Base-by-base conservation (phyloP, 1,140 invertebrate species). In the Heterodera schachtii region DNA sequence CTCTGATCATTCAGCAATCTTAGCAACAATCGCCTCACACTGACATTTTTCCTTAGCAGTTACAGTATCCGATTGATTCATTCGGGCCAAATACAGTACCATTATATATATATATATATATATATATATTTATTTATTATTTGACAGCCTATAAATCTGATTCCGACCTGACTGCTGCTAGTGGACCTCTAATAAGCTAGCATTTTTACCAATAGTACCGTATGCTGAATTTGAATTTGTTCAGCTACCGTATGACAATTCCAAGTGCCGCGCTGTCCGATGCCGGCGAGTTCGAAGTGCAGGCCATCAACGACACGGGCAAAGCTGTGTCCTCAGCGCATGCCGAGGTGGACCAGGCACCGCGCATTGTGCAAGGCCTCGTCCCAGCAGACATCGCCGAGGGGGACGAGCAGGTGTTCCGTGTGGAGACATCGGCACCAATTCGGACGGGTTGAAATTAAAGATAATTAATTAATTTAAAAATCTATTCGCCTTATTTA, bases 401-500 rank as follows among this genome's bases (percentile, higher is more conserved):
- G 85, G 94, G 94, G 2, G 94, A 95, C 81, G 91, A 91, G n/a
- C 93, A 95, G 88, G 92, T 95, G 1, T 92, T 86, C 80, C 83
- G 83, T 44, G 87, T 88, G 0, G 87, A 88, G 78, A 86, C 85
- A 44, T 86, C 86, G 7, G 87, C 89, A 43, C 89, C 87, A 9
- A 83, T 88, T 21, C 44, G 87, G n/a, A 73, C 80, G n/a, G 75
- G 75, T 76, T 0, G 80, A 16, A 64, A 5, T 13, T 16, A 64
- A 64, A 81, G 19, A 88, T 87, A 71, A 79, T 69, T 4, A 81
- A 13, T 85, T 85, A 71, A 79, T 79, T 16, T 19, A 67, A 80
- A 46, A 13, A 64, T 5, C 2, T n/a, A 9, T 43, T 66, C 75
- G 66, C 21, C 19, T 19, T 3, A 3, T 76, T 41, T 31, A 78